Conservation (phyloP, 2,888 invertebrate genomes). For the Apamea crenata region DNA sequence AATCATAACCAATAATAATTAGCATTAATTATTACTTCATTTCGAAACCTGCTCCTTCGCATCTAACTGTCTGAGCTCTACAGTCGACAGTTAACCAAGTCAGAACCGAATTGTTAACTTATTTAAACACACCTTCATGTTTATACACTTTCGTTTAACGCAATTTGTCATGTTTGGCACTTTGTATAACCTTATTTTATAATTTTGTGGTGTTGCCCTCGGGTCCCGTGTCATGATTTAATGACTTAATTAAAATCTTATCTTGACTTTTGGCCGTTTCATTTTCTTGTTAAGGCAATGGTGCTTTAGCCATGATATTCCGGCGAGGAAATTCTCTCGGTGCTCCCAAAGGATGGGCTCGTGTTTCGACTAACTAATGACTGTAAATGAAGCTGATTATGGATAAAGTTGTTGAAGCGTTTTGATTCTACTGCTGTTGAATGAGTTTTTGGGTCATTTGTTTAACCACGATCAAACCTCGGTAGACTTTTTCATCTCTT, state of each 20-base stretch:
- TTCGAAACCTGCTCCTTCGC: slow-evolving; percentile 31
- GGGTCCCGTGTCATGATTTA: slow-evolving; percentile 68
- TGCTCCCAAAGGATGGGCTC: slow-evolving; percentile 51
- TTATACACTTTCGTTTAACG: slow-evolving; percentile 46
- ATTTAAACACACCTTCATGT: slow-evolving; percentile 45
- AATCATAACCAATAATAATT: slow-evolving; percentile 49
- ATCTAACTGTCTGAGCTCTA: slow-evolving; percentile 26
- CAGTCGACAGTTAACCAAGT: slow-evolving; percentile 34
- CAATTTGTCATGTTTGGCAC: slow-evolving; percentile 41
- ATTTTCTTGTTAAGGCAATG: slow-evolving; percentile 59
- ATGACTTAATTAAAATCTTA: slow-evolving; percentile 76
- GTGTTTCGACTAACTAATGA: slow-evolving; percentile 60
- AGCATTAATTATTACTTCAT: slow-evolving; percentile 47
- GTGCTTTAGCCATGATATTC: slow-evolving; percentile 66
- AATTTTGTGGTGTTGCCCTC: slow-evolving; percentile 66
- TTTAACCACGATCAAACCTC: slow-evolving; percentile 5
- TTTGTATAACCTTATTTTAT: slow-evolving; percentile 57
- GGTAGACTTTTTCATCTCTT: slow-evolving; percentile 5
- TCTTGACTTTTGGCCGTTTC: slow-evolving; percentile 70
- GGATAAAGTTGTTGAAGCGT: slow-evolving; percentile 36
- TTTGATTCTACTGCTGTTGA: slow-evolving; percentile 44
- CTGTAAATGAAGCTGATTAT: slow-evolving; percentile 60
- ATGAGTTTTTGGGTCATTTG: slow-evolving; percentile 43
- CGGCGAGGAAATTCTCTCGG: slow-evolving; percentile 34
- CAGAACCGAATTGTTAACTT: slow-evolving; percentile 39